Base-by-base conservation (phyloP, 2,113 vertebrate species). In the Anguilla rostrata region DNA sequence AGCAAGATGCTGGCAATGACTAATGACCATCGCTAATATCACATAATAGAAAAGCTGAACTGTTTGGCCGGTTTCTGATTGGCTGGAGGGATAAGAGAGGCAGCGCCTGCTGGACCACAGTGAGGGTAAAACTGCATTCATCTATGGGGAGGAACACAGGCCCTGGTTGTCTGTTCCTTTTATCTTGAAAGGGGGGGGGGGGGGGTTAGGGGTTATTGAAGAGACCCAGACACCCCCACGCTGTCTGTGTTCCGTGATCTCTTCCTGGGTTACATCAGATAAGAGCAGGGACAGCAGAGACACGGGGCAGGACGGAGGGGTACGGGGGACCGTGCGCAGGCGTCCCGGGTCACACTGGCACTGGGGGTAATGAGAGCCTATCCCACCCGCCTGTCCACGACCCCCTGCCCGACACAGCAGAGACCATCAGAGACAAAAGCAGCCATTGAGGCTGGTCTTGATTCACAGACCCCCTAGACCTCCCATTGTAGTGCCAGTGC, bases 281-380 rank as follows among this genome's bases (percentile, higher is more conserved):
- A 26, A 39, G 57, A 82, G 39, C 22, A 14, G 71, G 63, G 75
- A 88, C 39, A 86, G 87, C 40, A 85, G 11, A 12, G 78, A 53
- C 46, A 83, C 84, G 84, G 14, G 79, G 87, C 57, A 85, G 71
- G 39, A 46, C 34, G 22, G 78, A 40, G 78, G 78, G 84, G 46
- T 53, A 87, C 78, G 66, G 84, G 84, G 78, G 83, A 87, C 56
- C 40, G 18, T 60, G 66, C 41, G 40, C 75, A 57, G 75, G 46
- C 56, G 56, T 84, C 18, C 71, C n/a, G 11, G 60, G 60, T 66
- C 60, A 66, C 20, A 3, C 26, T 12, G 8, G 71, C 71, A 75
- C 71, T 34, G 1, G 56, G 53, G 56, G 34, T 66, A 41, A 84
- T 40, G 63, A 84, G 57, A 53, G 56, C 40, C 85, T 15, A 39